Evolutionary conservation across 2,797 vertebrate species (phyloP), one percentile per base, ranked within the genome.

Genomic region (Echeneis naucrates): DNA sequence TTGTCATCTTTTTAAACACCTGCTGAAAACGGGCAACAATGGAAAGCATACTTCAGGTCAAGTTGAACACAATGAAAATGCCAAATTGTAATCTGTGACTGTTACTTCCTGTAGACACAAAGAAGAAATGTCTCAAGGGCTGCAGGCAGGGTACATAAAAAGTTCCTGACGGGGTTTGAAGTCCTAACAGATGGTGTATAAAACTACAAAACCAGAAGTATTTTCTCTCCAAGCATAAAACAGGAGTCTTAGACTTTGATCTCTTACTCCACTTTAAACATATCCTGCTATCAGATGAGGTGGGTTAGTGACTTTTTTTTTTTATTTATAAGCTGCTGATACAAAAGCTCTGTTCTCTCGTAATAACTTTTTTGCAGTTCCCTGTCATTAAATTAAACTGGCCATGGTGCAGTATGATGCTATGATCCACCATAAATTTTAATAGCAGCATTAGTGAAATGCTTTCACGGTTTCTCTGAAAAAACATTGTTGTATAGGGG

Each of bases 311-410:
- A 47, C 66, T 53, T 67, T 59, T 64, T 30, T 30, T 27, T 68
- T 44, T 68, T 56, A 64, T 59, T 64, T 30, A 30, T 35, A 8
- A 63, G 23, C 86, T 83, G 35, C 58, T 27, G 52, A 77, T 71
- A 81, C 48, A 77, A 81, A 71, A 68, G 61, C 64, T 66, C 44
- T 64, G 27, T 52, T 61, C 52, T 66, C 68, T 68, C 67, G 32
- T 27, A 30, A 57, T 73, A 37, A 58, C 48, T 53, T 63, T 74
- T 75, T 61, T 80, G 30, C 17, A 27, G 27, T 76, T 82, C 72
- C 63, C 37, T 59, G 64, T 85, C 77, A 77, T 85, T 81, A 64
- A 66, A 60, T 72, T 42, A 75, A 85, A 86, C 44, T 35, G 62
- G 59, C 50, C 81, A 16, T 56, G 4, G 4, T 30, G 9, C 67